A percentile compares a stretch with the other conserved stretches of the same genome.
Evolutionary conservation across 2,797 vertebrate species (phyloP).

Genomic region (Sus cebifrons): DNA sequence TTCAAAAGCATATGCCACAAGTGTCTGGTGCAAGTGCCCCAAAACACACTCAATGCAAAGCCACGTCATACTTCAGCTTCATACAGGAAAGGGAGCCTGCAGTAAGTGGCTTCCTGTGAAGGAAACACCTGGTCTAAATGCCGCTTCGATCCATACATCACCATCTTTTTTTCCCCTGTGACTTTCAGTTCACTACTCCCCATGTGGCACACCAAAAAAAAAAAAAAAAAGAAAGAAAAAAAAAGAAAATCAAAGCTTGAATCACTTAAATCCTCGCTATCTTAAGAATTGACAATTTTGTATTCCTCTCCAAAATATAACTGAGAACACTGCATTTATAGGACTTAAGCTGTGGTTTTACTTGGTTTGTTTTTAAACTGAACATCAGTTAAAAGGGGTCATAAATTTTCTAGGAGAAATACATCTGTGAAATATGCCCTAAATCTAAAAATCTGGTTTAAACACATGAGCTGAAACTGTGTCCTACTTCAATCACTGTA

Average conservation of each 20-base stretch:
- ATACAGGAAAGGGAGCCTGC: background rate
- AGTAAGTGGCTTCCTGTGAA: slow-evolving; percentile 9
- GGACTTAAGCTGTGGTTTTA: slow-evolving; percentile 32
- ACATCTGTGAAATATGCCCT: slow-evolving; percentile 62
- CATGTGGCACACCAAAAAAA: slow-evolving; percentile 21
- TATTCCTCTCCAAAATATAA: slow-evolving; percentile 44
- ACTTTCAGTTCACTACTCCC: slow-evolving; percentile 61
- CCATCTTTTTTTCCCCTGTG: background rate
- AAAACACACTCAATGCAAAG: slow-evolving; percentile 4
- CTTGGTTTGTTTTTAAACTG: background rate
- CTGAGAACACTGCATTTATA: slow-evolving; percentile 52
- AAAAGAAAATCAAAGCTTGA: slow-evolving; percentile 45
- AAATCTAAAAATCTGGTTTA: slow-evolving; percentile 65
- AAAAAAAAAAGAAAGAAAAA: background rate
- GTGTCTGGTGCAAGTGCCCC: background rate
- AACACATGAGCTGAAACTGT: slow-evolving; percentile 68
- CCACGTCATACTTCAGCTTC: background rate
- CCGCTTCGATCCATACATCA: slow-evolving; percentile 6
- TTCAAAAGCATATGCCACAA: slow-evolving; percentile 38
- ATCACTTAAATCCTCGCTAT: slow-evolving; percentile 31
- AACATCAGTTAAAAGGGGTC: slow-evolving; percentile 40
- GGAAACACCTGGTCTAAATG: slow-evolving; percentile 54
- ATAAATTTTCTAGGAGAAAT: slow-evolving; percentile 62
- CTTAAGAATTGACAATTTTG: slow-evolving; percentile 35
- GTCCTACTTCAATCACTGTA: slow-evolving; percentile 61